phyloP scores from a whole-genome alignment of 92 coral and sea anemone species.

The Desmophyllum pertusum region DNA sequence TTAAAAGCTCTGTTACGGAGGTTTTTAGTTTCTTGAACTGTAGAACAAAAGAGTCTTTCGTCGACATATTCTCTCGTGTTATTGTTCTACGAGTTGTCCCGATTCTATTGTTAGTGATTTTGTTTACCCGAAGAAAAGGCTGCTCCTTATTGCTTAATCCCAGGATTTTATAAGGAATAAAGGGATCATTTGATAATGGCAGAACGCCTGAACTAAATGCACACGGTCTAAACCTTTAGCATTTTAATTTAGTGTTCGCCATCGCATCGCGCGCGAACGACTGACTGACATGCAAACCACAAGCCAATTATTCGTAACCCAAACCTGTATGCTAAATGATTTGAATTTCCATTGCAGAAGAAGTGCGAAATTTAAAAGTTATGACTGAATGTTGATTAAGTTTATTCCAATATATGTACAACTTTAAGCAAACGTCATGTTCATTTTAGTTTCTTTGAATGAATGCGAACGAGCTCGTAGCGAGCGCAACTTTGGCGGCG shows the following conservation, averaged over 20 bases:
- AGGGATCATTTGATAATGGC: constrained; percentile 2
- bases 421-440: constrained; percentile 10
- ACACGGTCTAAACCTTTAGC: neutral
- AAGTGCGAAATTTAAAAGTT: constrained; percentile 21
- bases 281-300: constrained; percentile 32
- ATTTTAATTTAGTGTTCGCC: neutral
- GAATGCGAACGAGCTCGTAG: neutral
- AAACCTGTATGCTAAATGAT: constrained; percentile 28
- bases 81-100: neutral
- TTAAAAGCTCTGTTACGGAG: constrained; percentile 10
- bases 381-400: constrained; percentile 36
- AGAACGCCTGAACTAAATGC: constrained; percentile 11
- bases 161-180: constrained; percentile 4
- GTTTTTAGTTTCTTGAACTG: constrained; percentile 1
- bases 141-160: constrained; percentile 23
- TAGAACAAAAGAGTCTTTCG: neutral
- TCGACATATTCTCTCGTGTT: neutral
- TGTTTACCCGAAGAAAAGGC: constrained; percentile 25
- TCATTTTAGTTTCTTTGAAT: neutral
- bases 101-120: constrained; percentile 26
- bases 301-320: constrained; percentile 30
- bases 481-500: neutral
- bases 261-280: neutral
- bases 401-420: constrained; percentile 26
- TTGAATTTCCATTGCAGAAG: constrained; percentile 48